Evolutionary conservation across 2,797 vertebrate genomes (phyloP).

Genomic region (Limnodromus scolopaceus): DNA sequence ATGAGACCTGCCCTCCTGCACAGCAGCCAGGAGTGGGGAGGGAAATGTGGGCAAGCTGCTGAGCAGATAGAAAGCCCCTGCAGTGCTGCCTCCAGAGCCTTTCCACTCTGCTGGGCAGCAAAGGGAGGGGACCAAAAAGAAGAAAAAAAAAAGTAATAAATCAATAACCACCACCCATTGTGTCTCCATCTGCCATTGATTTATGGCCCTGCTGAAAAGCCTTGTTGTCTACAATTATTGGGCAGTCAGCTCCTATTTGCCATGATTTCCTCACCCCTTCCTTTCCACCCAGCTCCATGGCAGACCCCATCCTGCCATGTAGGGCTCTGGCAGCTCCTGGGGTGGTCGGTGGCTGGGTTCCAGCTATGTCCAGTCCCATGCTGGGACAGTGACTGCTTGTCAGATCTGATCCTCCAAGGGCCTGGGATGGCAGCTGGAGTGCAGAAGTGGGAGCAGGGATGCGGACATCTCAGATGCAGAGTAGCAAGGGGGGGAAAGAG

Average conservation of each 20-base stretch:
- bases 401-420: background rate
- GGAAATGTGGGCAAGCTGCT: background rate
- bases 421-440: background rate
- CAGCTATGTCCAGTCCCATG: background rate
- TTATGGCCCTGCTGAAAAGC: slow-evolving; percentile 59
- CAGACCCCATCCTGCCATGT: background rate
- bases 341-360: background rate
- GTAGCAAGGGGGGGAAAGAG: background rate
- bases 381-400: background rate
- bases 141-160: background rate
- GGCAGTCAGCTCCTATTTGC: slow-evolving; percentile 51
- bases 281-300: background rate
- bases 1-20: background rate
- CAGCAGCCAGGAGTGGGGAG: background rate
- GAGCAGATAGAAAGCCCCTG: background rate
- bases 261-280: background rate
- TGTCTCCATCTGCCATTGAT: slow-evolving; percentile 62
- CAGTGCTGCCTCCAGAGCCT: background rate
- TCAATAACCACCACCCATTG: slow-evolving; percentile 42
- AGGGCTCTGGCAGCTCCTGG: background rate
- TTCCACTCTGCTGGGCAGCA: background rate
- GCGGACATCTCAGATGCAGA: background rate
- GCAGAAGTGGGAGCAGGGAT: background rate
- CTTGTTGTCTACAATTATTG: slow-evolving; percentile 47
- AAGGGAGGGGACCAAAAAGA: background rate